Percentiles rank a stretch among this genome's conserved stretches.
phyloP scores from a whole-genome alignment of 2,888 invertebrate species.

The Troides oblongomaculatus region DNA sequence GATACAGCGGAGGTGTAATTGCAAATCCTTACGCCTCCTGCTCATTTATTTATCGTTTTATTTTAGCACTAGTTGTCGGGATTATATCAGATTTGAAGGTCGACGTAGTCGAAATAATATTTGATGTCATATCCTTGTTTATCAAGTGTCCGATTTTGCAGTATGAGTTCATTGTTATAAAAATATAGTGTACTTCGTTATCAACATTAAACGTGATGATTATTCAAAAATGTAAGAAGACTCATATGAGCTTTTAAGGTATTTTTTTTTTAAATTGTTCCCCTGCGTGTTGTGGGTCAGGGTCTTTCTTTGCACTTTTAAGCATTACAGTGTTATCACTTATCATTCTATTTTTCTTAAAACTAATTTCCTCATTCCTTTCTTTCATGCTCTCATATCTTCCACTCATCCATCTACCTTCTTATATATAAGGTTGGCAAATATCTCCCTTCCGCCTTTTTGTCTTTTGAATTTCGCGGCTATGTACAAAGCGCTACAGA shows the following conservation, averaged over 20 bases:
- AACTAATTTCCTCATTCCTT: no score
- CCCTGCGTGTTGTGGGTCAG: no score
- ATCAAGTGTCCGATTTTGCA: constrained; percentile 25
- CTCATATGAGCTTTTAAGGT: not conserved
- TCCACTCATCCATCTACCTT: no score
- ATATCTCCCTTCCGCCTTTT: no score
- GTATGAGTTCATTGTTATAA: constrained; percentile 13
- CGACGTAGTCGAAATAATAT: constrained; percentile 40
- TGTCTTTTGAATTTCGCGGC: no score
- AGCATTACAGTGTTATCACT: no score
- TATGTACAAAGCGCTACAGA: no score
- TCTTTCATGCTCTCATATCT: no score
- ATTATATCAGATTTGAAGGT: constrained; percentile 46
- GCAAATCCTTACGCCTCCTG: constrained; percentile 54
- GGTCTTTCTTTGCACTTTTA: no score
- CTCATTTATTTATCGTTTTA: constrained; percentile 46
- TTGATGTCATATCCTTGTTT: constrained; percentile 50
- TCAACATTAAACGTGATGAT: not conserved
- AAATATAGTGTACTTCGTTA: not conserved
- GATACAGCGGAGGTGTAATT: constrained; percentile 60
- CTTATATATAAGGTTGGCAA: no score
- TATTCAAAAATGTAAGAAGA: not conserved
- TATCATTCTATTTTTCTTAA: no score
- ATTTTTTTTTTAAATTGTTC: no score
- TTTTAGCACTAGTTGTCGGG: constrained; percentile 40